These are phyloP conservation scores for Salvelinus fontinalis DNA, from an alignment of 2,113 vertebrate species.

Conservation along the genomic window DNA sequence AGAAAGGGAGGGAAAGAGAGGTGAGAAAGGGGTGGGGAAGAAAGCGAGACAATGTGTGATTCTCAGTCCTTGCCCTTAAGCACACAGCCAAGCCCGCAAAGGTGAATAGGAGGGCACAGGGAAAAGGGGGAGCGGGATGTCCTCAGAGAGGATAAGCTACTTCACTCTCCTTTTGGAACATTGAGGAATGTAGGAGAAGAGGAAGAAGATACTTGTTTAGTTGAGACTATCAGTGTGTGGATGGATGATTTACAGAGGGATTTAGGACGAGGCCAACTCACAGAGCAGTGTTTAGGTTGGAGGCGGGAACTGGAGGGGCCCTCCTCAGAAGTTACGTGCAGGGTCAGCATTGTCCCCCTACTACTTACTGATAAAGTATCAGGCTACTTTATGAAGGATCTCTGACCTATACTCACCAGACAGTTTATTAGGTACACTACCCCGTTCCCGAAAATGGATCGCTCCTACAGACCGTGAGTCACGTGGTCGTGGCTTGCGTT, in stretches of 20 bases:
- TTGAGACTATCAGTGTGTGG: neutral
- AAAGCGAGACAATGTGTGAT: neutral
- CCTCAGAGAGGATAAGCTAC: neutral
- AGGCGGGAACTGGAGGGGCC: constrained; percentile 21
- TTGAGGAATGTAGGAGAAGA: neutral
- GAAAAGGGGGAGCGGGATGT: neutral
- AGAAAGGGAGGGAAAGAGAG: neutral
- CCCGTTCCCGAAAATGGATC: no score
- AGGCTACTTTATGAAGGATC: no score
- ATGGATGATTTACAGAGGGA: neutral
- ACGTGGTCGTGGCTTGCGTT: no score
- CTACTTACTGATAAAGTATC: constrained; percentile 25
- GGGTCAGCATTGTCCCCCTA: constrained; percentile 65
- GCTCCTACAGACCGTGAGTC: no score
- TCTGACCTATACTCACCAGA: no score
- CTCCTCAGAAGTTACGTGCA: constrained; percentile 57
- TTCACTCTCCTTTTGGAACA: neutral
- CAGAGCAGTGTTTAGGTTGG: neutral
- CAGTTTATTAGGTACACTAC: no score
- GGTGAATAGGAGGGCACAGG: neutral
- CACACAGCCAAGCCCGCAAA: neutral
- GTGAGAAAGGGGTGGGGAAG: neutral
- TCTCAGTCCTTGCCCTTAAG: neutral
- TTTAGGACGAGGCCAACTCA: neutral
- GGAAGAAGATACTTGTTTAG: neutral